Evolutionary conservation across 2,888 invertebrate genomes (phyloP).

Genomic region (Diadegma fenestrale): DNA sequence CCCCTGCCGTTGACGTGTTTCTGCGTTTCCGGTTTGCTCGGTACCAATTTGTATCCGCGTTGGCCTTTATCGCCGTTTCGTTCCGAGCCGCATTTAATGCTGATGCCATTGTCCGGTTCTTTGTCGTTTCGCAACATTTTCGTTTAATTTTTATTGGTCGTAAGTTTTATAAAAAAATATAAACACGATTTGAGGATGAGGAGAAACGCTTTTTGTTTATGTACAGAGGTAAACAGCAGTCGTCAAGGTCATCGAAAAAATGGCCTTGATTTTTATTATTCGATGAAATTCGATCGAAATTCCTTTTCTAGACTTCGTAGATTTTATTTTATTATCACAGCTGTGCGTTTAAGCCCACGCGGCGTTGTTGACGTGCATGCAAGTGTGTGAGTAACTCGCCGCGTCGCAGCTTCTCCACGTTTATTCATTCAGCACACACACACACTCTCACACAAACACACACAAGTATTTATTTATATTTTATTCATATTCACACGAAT

Average conservation of each 20-base stretch:
- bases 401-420: neutral
- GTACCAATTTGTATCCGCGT: slow-evolving; percentile 79
- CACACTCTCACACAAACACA: neutral
- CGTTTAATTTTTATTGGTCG: slow-evolving; percentile 33
- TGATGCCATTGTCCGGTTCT: slow-evolving; percentile 83
- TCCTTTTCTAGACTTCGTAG: slow-evolving; percentile 41
- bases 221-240: slow-evolving; percentile 54
- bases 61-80: slow-evolving; percentile 73
- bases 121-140: slow-evolving; percentile 78
- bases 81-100: slow-evolving; percentile 80
- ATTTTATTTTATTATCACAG: slow-evolving; percentile 61
- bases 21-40: slow-evolving; percentile 70
- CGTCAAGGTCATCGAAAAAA: slow-evolving; percentile 17
- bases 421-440: slow-evolving; percentile 14
- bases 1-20: slow-evolving; percentile 57
- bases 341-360: slow-evolving; percentile 59
- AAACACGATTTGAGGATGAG: slow-evolving; percentile 67
- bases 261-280: neutral
- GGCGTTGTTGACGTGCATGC: slow-evolving; percentile 25
- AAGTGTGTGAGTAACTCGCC: neutral
- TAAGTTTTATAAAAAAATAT: slow-evolving; percentile 68
- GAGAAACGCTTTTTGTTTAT: slow-evolving; percentile 45
- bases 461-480: slow-evolving; percentile 3
- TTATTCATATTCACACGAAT: slow-evolving; percentile 5
- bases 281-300: slow-evolving; percentile 14